Base-by-base conservation (phyloP, 2,888 invertebrate genomes). In the Synanthedon myopaeformis region DNA sequence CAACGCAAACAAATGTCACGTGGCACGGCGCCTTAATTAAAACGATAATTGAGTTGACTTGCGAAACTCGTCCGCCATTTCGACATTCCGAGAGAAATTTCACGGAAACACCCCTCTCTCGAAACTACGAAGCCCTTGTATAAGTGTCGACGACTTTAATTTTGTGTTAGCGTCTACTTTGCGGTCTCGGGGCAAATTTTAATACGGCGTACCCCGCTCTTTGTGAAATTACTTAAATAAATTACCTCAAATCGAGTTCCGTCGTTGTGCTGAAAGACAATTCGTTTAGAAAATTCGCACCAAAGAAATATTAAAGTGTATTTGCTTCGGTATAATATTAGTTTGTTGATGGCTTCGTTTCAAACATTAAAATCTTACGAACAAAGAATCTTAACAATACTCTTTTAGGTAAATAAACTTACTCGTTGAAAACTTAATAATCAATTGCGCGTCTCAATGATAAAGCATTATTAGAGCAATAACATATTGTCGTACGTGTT, bases 21-120 rank as follows among this genome's bases (percentile, higher is more conserved):
- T 85, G 85, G 82, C 80, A 74, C 75, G 76, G 75, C 77, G 83
- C 85, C 83, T 85, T 87, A 86, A 87, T 87, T 87, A 87, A 87
- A 87, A 87, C 86, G 86, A 86, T 87, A 87, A 87, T 87, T 87
- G 86, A 86, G 86, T 87, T 85, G 86, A 87, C 85, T 86, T 82
- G 84, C 76, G 84, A 85, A 87, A 85, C 82, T 85, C 84, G 82
- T 81, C 83, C 85, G 83, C 84, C 85, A 82, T 86, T 86, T 84
- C 82, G 78, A 80, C 82, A 84, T 85, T 82, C 82, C 78, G 71
- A 74, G 80, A 75, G 84, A 80, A 85, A 82, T 80, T 85, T 84
- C 80, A 76, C 76, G 76, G 76, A 80, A 79, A 76, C 78, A 76
- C 79, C 79, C 82, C 23, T n/a, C 35, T 81, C 79, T 53, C 70